These are phyloP conservation scores for Drosophila maculinotata DNA, from an alignment of 2,888 invertebrate species.

Conservation along the genomic window DNA sequence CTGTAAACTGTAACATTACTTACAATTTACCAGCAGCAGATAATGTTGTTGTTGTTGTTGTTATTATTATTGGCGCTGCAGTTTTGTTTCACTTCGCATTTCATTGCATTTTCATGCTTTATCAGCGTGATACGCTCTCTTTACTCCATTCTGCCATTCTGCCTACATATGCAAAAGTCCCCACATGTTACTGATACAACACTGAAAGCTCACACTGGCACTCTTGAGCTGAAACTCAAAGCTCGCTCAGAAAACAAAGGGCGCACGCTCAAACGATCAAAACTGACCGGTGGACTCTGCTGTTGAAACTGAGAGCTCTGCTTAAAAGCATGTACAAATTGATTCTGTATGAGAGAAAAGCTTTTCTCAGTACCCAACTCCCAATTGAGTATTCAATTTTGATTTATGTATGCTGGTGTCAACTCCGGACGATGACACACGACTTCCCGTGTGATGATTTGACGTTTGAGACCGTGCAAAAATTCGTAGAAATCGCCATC, in stretches of 20 bases:
- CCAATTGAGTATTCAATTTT: background rate
- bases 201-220: conserved; percentile 18
- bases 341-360: too few relatives aligned
- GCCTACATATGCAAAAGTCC: conserved; percentile 50
- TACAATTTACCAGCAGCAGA: conserved; percentile 30
- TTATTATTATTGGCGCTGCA: background rate
- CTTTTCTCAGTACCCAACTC: background rate
- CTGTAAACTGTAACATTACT: conserved; percentile 28
- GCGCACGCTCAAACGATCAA: background rate
- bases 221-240: conserved; percentile 25
- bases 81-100: conserved; percentile 31
- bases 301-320: background rate
- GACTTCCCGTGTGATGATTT: conserved; percentile 4
- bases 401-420: conserved; percentile 15
- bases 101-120: conserved; percentile 44
- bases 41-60: conserved; percentile 22
- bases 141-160: conserved; percentile 15
- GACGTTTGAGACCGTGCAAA: conserved; percentile 17
- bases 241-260: conserved; percentile 14
- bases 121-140: conserved; percentile 46
- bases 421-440: conserved; percentile 22
- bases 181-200: conserved; percentile 10
- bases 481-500: conserved; percentile 43
- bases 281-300: background rate
- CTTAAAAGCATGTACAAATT: too few relatives aligned